Evolutionary conservation across 2,888 invertebrate genomes (phyloP).

Genomic region (Bellardia pandia): DNA sequence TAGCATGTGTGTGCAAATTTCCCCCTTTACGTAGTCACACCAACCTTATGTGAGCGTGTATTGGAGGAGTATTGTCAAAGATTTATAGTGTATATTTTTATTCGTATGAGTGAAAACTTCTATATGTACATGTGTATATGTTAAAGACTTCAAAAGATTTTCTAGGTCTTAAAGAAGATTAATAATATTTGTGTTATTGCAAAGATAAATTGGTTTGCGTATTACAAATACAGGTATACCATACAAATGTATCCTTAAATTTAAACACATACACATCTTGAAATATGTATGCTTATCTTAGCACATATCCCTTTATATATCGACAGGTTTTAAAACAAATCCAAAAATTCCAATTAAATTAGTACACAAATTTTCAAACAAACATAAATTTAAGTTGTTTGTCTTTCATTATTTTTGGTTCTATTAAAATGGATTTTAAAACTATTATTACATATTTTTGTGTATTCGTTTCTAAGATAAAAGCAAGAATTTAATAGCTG

Average conservation of each 20-base stretch:
- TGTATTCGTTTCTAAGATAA: too few relatives aligned
- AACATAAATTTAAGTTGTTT: neutral
- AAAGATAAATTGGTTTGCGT: neutral
- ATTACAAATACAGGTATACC: slow-evolving; percentile 24
- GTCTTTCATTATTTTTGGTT: neutral
- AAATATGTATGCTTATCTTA: neutral
- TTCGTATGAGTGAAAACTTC: neutral
- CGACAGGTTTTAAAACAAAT: neutral
- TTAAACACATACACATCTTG: neutral
- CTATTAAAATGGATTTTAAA: too few relatives aligned
- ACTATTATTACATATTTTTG: too few relatives aligned
- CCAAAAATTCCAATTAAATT: slow-evolving; percentile 57
- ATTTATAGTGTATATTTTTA: neutral
- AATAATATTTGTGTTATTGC: slow-evolving; percentile 46
- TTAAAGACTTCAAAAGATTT: slow-evolving; percentile 35
- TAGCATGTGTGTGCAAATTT: neutral
- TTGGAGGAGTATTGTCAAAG: neutral
- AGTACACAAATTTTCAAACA: neutral
- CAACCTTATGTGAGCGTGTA: neutral
- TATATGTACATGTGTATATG: neutral
- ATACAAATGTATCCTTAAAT: neutral
- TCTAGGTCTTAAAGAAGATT: slow-evolving; percentile 55
- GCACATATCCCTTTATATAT: neutral
- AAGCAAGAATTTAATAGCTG: too few relatives aligned
- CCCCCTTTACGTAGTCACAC: neutral